Evolutionary conservation across 2,113 vertebrate genomes (phyloP), one percentile per base, ranked within the genome.

Genomic region (Phaethon lepturus): DNA sequence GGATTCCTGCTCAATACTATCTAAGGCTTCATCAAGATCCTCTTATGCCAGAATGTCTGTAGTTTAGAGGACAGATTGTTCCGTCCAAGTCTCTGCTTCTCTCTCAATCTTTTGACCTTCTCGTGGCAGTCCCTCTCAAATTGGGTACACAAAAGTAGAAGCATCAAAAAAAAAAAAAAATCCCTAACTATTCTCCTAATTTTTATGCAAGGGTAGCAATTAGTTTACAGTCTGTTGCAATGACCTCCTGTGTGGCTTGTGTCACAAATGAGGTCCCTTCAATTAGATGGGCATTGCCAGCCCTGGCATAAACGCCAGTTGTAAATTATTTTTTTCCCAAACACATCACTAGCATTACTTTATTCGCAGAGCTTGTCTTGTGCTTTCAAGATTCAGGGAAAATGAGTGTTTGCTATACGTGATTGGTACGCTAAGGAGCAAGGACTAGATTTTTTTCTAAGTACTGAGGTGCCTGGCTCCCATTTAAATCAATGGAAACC

Each of bases 211-310:
- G 40, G 13, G 13, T 62, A 75, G 49, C 55, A 93, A 93, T 88
- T 83, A 83, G 55, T 94, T 95, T 90, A 62, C 78, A 86, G 74
- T 74, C 77, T 92, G 63, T 63, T 90, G 67, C 71, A 92, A 74
- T 28, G 47, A 89, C 56, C 53, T 94, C 29, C 52, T 82, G 6
- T 75, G 68, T 68, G 62, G 77, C 44, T 82, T 89, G 44, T 90
- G 31, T 59, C 89, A 80, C 33, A 95, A 95, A 94, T 62, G 38
- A 89, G 14, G n/a, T 88, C 55, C 11, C 23, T 88, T 90, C 58
- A 69, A 73, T 90, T 69, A 82, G 77, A 42, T 45, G 40, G 47
- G 17, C 63, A 52, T 47, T 84, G 68, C 73, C 73, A 93, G 85
- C 55, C 84, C 73, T 73, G 59, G 40, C 68, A 84, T 72, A 80